Evolutionary conservation across 2,888 invertebrate genomes (phyloP).

Genomic region (Amphipyra tragopoginis): DNA sequence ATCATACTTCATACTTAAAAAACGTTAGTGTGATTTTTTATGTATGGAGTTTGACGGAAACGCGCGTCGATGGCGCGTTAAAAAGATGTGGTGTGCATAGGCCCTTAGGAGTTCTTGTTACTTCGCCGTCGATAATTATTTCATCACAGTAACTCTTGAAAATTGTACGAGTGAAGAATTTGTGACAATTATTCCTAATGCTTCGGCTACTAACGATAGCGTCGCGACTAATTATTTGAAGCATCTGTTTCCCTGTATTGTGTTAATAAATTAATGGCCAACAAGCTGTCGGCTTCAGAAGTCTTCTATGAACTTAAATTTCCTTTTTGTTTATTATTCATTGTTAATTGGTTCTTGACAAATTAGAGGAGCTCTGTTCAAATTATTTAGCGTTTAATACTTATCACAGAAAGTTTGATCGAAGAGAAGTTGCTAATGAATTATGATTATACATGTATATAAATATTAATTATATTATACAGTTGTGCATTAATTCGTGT

Average conservation of each 20-base stretch:
- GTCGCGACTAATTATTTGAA: slow-evolving; percentile 7
- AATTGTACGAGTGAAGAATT: neutral
- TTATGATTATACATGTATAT: too few relatives aligned
- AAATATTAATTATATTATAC: too few relatives aligned
- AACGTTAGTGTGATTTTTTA: too few relatives aligned
- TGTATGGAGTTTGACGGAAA: too few relatives aligned
- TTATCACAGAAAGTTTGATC: too few relatives aligned
- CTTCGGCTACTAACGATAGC: neutral
- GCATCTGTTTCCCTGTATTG: slow-evolving; percentile 10
- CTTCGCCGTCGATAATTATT: too few relatives aligned
- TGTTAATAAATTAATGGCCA: slow-evolving; percentile 28
- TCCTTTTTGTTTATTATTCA: slow-evolving; percentile 10
- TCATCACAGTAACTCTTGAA: neutral
- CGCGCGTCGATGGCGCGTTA: too few relatives aligned
- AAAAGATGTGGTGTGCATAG: too few relatives aligned
- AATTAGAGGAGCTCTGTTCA: neutral
- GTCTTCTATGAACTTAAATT: slow-evolving; percentile 20
- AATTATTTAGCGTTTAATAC: neutral
- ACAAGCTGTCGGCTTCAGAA: neutral
- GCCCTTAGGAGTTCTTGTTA: too few relatives aligned
- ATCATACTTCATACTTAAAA: too few relatives aligned
- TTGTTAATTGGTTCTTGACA: slow-evolving; percentile 19
- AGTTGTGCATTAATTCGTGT: too few relatives aligned
- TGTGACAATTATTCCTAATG: neutral
- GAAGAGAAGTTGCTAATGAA: too few relatives aligned